Evolutionary conservation across 2,797 vertebrate genomes (phyloP), one percentile per base, ranked within the genome.

Genomic region (Anguilla pacifica): DNA sequence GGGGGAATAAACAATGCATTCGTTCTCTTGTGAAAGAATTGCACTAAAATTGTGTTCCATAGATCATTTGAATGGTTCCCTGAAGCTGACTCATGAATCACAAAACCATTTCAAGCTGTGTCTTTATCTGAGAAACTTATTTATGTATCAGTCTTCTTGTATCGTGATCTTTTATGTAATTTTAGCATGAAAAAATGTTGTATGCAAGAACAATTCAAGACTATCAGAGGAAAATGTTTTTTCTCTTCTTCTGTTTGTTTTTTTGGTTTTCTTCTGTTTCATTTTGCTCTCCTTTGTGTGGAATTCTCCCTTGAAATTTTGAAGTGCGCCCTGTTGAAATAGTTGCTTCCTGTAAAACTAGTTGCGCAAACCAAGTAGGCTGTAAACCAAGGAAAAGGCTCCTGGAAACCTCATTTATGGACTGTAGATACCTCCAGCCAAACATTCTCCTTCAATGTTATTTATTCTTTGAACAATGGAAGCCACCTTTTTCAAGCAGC

Each of bases 171-270:
- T 90, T 88, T 64, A 84, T 87, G 88, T 90, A 88, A 90, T 86
- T 92, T 90, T 86, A 84, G 88, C 86, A 92, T 85, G 92, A 92
- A 92, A 46, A 91, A 90, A 90, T 90, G 87, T 86, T 84, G 35
- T 9, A 49, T 74, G 31, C 11, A 49, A 46, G 31, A 28, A 28
- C n/a, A 67, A n/a, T 67, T 67, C 64, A 67, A 70, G 64, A 7
- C 25, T 70, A 70, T 70, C 64, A 70, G 64, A 70, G 64, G 64
- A 28, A 70, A 70, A 70, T n/a, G 64, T 25, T 6, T 9, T n/a
- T 28, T 70, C 7, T 2, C 28, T 70, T 70, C 25, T n/a, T 70
- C n/a, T 9, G 64, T 70, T 59, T 59, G 57, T 15, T 28, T 70
- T 46, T 46, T 46, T 46, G 43, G 43, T 46, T 46, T 46, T 46